Percentiles rank a stretch among this genome's conserved stretches.
phyloP scores from a whole-genome alignment of 2,888 invertebrate genomes.

The Leucophora obtusa region DNA sequence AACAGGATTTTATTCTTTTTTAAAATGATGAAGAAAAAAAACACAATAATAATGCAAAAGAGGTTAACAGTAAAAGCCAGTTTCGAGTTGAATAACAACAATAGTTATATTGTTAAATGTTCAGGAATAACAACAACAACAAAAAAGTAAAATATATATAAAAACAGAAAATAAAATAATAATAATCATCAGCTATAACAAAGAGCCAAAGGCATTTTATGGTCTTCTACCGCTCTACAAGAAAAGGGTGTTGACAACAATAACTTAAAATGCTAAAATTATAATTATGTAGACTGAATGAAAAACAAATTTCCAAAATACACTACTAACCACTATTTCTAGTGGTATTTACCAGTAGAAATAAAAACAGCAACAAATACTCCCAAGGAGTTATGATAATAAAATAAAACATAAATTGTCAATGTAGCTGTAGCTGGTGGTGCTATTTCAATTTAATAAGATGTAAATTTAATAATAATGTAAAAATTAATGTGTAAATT shows the following conservation, averaged over 20 bases:
- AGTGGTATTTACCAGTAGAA: constrained; percentile 10
- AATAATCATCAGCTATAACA: constrained; percentile 43
- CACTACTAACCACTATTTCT: background rate
- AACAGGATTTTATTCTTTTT: constrained; percentile 51
- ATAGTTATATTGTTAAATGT: constrained; percentile 50
- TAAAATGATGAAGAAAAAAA: constrained; percentile 9
- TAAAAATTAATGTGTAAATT: too few species aligned
- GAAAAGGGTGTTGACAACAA: constrained; percentile 55
- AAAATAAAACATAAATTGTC: constrained; percentile 12
- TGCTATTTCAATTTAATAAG: background rate
- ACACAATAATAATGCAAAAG: constrained; percentile 28
- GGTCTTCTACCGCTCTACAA: constrained; percentile 20
- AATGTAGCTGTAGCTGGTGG: background rate
- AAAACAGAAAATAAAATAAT: constrained; percentile 38
- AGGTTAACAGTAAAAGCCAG: constrained; percentile 56
- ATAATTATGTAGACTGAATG: constrained; percentile 24
- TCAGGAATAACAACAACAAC: constrained; percentile 25
- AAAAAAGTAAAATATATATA: constrained; percentile 4
- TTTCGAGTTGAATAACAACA: constrained; percentile 48
- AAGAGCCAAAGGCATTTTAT: constrained; percentile 50
- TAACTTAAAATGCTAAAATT: constrained; percentile 58
- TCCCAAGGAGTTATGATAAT: constrained; percentile 25
- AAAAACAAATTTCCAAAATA: constrained; percentile 11
- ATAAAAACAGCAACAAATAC: background rate
- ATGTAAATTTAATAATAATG: too few species aligned